Evolutionary conservation across 2,113 vertebrate genomes (phyloP), one percentile per base, ranked within the genome.

Genomic region (Tursiops truncatus): DNA sequence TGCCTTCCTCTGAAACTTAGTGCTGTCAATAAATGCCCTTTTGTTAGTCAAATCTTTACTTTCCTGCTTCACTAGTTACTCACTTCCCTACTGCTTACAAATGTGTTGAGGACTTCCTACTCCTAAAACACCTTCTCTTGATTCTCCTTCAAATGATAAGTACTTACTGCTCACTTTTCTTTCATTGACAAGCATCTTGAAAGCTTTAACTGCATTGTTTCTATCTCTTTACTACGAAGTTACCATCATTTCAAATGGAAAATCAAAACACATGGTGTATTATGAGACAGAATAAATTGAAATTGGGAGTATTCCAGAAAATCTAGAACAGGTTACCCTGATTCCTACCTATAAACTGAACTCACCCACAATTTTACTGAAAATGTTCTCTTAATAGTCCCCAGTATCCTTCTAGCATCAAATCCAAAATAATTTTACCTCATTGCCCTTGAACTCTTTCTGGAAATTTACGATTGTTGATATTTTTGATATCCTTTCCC

Each of bases 1-100:
- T 70, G 47, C n/a, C 50, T 96, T 96, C 56, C 44, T 95, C 60
- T 93, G 62, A 58, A 97, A 89, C 62, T 71, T 60, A 25, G 20
- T 26, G 18, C 65, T 5, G 12, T 91, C 92, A 73, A 53, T 71
- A 92, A 62, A n/a, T 67, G 28, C 53, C 38, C 28, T 56, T 93
- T 63, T 8, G 53, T 94, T 68, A 44, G 60, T 73, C 60, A 85
- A 91, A 85, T 76, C 79, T 89, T 38, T n/a, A 21, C 25, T 83
- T 71, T 81, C 53, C 67, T 81, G 33, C 36, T 77, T 94, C 53
- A 20, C 21, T 95, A 70, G 41, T 23, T 90, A 10, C 41, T 95
- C 33, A 67, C 53, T 77, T 86, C 41, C 44, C n/a, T 76, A 63
- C 41, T 26, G 50, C 60, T 93, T 95, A 50, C 14, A 65, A 25